Evolutionary conservation across 1,140 invertebrate genomes (phyloP).

Genomic region (Calycopis cecrops): DNA sequence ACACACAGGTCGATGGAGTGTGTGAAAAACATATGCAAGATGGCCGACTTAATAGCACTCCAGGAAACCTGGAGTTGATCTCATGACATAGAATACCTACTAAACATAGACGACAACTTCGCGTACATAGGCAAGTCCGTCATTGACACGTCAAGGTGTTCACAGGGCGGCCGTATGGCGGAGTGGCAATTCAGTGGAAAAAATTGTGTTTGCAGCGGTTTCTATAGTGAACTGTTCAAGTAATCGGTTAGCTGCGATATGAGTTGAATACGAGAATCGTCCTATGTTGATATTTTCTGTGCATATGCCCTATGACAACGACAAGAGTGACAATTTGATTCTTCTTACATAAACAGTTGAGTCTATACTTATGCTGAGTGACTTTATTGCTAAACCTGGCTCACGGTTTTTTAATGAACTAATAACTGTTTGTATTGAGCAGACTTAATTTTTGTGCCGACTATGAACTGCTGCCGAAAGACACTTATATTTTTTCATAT

Average conservation of each 20-base stretch:
- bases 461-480: constrained; percentile 2
- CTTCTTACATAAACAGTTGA: not conserved
- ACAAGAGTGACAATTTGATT: constrained; percentile 1
- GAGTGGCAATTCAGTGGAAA: no score
- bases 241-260: not conserved
- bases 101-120: no score
- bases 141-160: no score
- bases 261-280: not conserved
- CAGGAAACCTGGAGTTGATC: no score
- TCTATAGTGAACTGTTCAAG: not conserved
- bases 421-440: constrained; percentile 1
- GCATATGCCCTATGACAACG: not conserved
- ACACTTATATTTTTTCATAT: not conserved
- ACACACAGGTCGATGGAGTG: no score
- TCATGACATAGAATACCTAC: no score
- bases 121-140: no score
- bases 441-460: not conserved
- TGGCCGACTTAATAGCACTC: no score
- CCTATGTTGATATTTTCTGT: not conserved
- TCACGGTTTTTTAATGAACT: constrained; percentile 5
- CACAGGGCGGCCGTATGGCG: no score
- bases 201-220: not conserved
- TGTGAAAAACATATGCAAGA: no score
- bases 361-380: not conserved
- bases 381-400: not conserved